Base-by-base conservation (phyloP, 1,140 invertebrate genomes). In the Paralvinella palmiformis region DNA sequence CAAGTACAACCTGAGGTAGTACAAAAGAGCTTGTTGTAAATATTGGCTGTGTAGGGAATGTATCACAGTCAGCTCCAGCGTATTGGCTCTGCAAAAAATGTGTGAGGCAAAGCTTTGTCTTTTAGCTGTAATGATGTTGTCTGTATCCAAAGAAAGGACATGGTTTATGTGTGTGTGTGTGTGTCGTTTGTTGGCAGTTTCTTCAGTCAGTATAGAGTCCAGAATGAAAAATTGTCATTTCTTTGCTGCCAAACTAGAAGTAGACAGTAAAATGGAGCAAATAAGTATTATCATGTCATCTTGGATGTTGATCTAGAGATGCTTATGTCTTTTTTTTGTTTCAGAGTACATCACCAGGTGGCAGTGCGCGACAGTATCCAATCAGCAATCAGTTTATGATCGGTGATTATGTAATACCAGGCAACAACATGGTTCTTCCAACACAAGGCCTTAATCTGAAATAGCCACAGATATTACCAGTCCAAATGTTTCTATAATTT, bases 311-410 rank as follows among this genome's bases (percentile, higher is more conserved):
- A n/a, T n/a, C n/a, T n/a, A n/a, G 37, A 10, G 37, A n/a, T 10
- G 13, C 15, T 10, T 27, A 7, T 53, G 15, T 27, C 10, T 10
- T 10, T 17, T 29, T 53, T 13, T 10, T 53, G 10, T 53, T 53
- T 53, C 13, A 53, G 13, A 60, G 24, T 33, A 33, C 33, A 31
- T 31, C 55, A 52, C 24, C 48, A 52, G 84, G 85, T 68, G 86
- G 85, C 67, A 82, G 58, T 83, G 20, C 82, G 83, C 22, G 84
- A 85, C 72, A 41, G 17, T 88, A 87, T 72, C 87, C 88, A 64
- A 85, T 89, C 66, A 89, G 87, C 80, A 86, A 86, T 74, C 88
- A 86, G 76, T 82, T 89, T 71, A 89, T 90, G 88, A 90, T 89
- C 71, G 88, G 88, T 60, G 88, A 90, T 75, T 90, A 90, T 76